These are phyloP conservation scores for Uloborus diversus DNA, from an alignment of 1,140 invertebrate species.

Conservation along the genomic window DNA sequence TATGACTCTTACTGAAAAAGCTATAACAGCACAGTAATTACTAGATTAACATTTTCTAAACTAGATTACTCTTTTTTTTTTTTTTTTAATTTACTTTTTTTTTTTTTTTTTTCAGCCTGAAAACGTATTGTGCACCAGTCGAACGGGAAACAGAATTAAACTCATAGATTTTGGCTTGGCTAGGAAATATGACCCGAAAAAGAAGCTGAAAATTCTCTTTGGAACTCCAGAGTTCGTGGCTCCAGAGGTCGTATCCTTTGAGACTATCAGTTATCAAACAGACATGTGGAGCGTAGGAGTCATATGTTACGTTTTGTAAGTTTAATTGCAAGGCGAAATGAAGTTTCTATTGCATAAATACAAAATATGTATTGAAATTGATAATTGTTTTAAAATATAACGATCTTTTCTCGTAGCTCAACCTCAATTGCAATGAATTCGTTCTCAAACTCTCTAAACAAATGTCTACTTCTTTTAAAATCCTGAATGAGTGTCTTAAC, in stretches of 20 bases:
- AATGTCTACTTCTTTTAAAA: too few relatives aligned
- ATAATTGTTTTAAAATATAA: too few relatives aligned
- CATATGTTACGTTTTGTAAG: slow-evolving; percentile 97
- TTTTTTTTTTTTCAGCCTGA: slow-evolving; percentile 81
- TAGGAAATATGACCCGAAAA: slow-evolving; percentile 87
- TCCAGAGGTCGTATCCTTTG: slow-evolving; percentile 97
- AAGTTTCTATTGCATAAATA: not conserved
- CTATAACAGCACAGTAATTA: too few relatives aligned
- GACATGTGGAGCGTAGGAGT: slow-evolving; percentile 99
- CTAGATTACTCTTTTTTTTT: too few relatives aligned
- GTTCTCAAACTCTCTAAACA: too few relatives aligned
- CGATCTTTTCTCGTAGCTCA: too few relatives aligned
- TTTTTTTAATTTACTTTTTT: too few relatives aligned
- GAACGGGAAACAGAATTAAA: slow-evolving; percentile 94
- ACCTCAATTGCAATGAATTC: too few relatives aligned
- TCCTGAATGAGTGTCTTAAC: too few relatives aligned
- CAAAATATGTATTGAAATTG: too few relatives aligned
- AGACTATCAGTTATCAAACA: slow-evolving; percentile 90
- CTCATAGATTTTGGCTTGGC: slow-evolving; percentile 98
- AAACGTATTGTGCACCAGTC: slow-evolving; percentile 93
- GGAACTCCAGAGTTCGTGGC: slow-evolving; percentile 98
- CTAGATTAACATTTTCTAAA: too few relatives aligned
- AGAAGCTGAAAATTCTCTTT: slow-evolving; percentile 84
- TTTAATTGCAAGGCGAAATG: slow-evolving; percentile 61
- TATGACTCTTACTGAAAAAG: too few relatives aligned